Percentiles rank a stretch among this genome's conserved stretches.
Evolutionary conservation across 2,113 vertebrate genomes (phyloP).

Genomic region (Xenopus laevis): DNA sequence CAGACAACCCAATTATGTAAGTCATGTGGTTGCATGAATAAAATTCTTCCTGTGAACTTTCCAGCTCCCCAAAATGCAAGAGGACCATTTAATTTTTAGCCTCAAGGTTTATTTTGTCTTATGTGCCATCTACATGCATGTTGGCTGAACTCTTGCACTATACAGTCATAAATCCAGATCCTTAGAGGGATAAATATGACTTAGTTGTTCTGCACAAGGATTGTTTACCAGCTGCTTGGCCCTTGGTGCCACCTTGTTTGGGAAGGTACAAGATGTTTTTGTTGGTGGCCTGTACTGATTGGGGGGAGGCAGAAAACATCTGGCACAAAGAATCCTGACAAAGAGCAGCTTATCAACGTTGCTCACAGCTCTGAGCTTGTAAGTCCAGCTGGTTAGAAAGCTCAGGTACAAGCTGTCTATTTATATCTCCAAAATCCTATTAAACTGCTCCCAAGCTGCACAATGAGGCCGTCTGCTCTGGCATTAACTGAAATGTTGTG

Average conservation of each 20-base stretch:
- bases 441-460: background rate
- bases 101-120: too few relatives aligned
- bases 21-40: too few relatives aligned
- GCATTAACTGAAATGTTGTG: too few relatives aligned
- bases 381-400: background rate
- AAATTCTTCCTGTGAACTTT: too few relatives aligned
- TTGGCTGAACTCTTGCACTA: too few relatives aligned
- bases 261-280: background rate
- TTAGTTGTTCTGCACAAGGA: too few relatives aligned
- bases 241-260: background rate
- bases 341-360: background rate
- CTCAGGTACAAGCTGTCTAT: slow-evolving; percentile 18
- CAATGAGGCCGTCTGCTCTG: background rate
- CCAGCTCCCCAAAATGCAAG: too few relatives aligned
- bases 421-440: slow-evolving; percentile 37
- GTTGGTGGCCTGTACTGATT: background rate
- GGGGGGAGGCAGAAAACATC: background rate
- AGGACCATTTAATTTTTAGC: too few relatives aligned
- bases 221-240: too few relatives aligned
- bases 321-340: background rate
- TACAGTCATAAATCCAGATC: background rate
- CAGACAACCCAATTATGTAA: too few relatives aligned
- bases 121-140: too few relatives aligned
- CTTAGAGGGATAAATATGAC: too few relatives aligned
- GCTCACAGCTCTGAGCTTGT: slow-evolving; percentile 2